These are phyloP conservation scores for Neodontobutis hainanensis DNA, from an alignment of 2,113 vertebrate genomes.

Conservation along the genomic window DNA sequence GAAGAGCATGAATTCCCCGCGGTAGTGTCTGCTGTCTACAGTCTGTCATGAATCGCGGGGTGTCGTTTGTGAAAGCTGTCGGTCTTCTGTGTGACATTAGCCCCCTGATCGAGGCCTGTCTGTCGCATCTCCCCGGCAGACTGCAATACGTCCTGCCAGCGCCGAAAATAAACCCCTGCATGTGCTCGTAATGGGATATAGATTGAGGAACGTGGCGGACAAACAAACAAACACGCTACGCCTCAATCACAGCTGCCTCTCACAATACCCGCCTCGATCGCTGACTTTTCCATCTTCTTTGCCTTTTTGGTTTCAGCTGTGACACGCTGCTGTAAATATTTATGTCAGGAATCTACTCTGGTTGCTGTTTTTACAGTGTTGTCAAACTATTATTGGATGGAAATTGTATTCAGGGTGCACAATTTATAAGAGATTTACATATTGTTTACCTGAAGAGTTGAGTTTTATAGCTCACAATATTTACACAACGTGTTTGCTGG, in stretches of 20 bases:
- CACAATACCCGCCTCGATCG: not conserved
- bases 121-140: conserved; percentile 30
- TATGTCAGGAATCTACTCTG: not conserved
- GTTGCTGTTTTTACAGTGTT: not conserved
- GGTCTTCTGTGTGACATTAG: conserved; percentile 35
- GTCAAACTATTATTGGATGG: not conserved
- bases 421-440: not conserved
- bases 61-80: conserved; percentile 38
- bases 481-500: too few relatives aligned
- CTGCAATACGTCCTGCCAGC: not conserved
- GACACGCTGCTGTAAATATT: not conserved
- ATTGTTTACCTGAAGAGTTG: not conserved
- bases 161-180: conserved; percentile 28
- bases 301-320: conserved; percentile 3
- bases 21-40: conserved; percentile 28
- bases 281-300: not conserved
- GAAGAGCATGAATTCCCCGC: conserved; percentile 31
- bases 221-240: conserved; percentile 3
- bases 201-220: not conserved
- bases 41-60: conserved; percentile 9
- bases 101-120: conserved; percentile 30
- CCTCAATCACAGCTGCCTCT: conserved; percentile 25
- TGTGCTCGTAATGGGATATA: conserved; percentile 10
- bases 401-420: conserved; percentile 2
- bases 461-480: too few relatives aligned